Percentiles rank a stretch among this genome's conserved stretches.
Evolutionary conservation across 2,797 vertebrate genomes (phyloP).

Genomic region (Peromyscus nudipes): DNA sequence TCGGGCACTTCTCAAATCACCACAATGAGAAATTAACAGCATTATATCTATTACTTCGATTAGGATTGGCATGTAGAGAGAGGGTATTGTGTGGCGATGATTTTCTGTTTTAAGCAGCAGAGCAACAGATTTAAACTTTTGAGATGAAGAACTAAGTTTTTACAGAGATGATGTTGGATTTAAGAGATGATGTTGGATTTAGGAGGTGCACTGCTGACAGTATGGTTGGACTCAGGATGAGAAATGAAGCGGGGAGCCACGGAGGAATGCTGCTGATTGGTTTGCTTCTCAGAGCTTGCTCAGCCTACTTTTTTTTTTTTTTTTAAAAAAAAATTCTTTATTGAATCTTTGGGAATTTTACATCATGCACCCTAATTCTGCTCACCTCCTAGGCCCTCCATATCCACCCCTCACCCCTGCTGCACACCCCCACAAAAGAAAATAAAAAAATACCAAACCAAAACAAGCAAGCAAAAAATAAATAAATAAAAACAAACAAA

Average conservation of each 20-base stretch:
- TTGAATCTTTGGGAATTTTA: background rate
- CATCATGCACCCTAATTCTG: background rate
- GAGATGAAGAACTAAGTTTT: conserved; percentile 1
- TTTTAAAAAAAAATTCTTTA: background rate
- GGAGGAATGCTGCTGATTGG: background rate
- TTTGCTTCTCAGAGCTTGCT: background rate
- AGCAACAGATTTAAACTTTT: background rate
- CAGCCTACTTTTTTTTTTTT: too few relatives aligned
- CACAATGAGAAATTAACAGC: conserved; percentile 36
- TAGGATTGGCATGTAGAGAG: background rate
- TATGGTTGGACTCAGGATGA: background rate
- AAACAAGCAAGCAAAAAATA: background rate
- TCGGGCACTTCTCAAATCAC: background rate
- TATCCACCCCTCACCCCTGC: background rate
- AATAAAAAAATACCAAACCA: background rate
- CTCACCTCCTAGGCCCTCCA: background rate
- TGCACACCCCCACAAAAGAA: background rate
- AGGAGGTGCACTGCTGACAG: background rate
- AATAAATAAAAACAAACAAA: background rate
- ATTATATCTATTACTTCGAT: background rate
- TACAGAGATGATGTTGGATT: background rate
- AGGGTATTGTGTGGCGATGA: background rate
- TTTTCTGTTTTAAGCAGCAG: background rate
- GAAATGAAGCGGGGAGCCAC: background rate
- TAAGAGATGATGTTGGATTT: background rate